Evolutionary conservation across 1,140 invertebrate species (phyloP), one percentile per base, ranked within the genome.

Genomic region (Ips nitidus): DNA sequence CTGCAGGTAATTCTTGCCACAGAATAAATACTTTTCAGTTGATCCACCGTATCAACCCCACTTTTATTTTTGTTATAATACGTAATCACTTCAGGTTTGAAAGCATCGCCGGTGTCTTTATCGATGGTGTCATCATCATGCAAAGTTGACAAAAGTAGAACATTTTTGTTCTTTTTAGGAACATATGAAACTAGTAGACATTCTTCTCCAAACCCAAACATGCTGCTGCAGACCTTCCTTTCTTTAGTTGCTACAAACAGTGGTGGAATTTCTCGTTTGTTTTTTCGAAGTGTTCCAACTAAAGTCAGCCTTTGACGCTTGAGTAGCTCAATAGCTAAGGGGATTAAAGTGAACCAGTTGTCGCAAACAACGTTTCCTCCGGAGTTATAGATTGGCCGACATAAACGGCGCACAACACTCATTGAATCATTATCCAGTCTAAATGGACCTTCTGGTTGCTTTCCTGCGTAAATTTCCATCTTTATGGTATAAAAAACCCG

Each of bases 21-120:
- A 39, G 74, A 77, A 72, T 79, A 79, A 3, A 70, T 65, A n/a
- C 75, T 74, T 62, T 76, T 78, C 75, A 83, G 78, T 74, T 81
- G 76, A 69, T 83, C 79, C 22, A 83, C 75, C 7, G 66, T 76
- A 71, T 83, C 82, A 0, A 84, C 82, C 2, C 77, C 81, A 41
- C 80, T 80, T 78, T 81, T 83, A 40, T 80, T 81, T n/a, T 59
- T 47, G 64, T 84, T 82, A 72, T 83, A 83, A 63, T 75, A 74
- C 4, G 53, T 52, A 50, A 59, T 74, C 50, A 63, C 71, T 38
- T 66, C 50, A n/a, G 56, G 69, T 52, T 75, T 69, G 22, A 22
- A 22, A 22, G 22, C 22, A 22, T 22, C 22, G 6, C 42, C 43
- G 7, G 41, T 67, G 5, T 36, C 42, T 53, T 52, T 45, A 66